Evolutionary conservation across 2,797 vertebrate genomes (phyloP).

Genomic region (Myripristis murdjan): DNA sequence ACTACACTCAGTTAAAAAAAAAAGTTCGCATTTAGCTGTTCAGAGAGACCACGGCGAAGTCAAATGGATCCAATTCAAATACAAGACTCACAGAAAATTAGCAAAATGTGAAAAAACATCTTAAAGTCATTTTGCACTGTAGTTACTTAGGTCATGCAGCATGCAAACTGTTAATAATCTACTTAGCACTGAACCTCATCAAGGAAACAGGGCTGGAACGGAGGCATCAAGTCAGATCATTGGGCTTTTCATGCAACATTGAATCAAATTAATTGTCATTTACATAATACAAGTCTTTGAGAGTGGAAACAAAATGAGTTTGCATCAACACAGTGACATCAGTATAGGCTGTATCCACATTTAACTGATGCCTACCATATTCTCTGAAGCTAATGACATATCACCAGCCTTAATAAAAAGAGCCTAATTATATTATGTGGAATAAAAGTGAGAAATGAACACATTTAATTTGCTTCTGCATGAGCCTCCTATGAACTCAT

Average conservation of each 20-base stretch:
- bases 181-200: slow-evolving; percentile 1
- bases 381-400: slow-evolving; percentile 50
- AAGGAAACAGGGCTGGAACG: neutral
- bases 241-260: slow-evolving; percentile 5
- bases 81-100: neutral
- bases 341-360: slow-evolving; percentile 23
- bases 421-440: slow-evolving; percentile 59
- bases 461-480: slow-evolving; percentile 61
- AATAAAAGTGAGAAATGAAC: slow-evolving; percentile 49
- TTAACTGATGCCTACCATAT: slow-evolving; percentile 31
- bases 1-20: too few species aligned
- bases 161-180: neutral
- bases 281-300: slow-evolving; percentile 1
- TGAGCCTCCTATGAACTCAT: slow-evolving; percentile 66
- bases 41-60: too few species aligned
- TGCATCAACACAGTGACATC: slow-evolving; percentile 9
- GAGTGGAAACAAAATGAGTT: neutral
- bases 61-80: too few species aligned
- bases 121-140: neutral
- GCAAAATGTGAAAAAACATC: neutral
- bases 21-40: too few species aligned
- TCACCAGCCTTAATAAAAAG: slow-evolving; percentile 52
- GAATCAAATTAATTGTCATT: slow-evolving; percentile 28
- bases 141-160: neutral
- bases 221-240: slow-evolving; percentile 12